Base-by-base conservation (phyloP, 2,888 invertebrate species). In the Pasiphila rectangulata region DNA sequence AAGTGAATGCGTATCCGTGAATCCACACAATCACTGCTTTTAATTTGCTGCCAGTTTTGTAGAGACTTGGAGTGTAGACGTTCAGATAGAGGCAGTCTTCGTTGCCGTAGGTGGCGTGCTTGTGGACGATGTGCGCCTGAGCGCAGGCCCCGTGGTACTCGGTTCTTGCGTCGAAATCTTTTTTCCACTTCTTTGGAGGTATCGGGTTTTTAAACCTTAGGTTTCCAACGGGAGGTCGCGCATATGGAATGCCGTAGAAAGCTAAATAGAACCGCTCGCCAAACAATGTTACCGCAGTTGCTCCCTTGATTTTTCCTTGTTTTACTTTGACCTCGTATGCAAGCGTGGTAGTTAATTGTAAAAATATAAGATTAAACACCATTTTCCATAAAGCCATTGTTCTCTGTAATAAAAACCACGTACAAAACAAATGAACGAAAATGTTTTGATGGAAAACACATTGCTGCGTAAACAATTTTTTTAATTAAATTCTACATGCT, bases 21-120 rank as follows among this genome's bases (percentile, higher is more conserved):
- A 87, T 70, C 81, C 81, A 89, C 7, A 89, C 73, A 29, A 87
- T 65, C 0, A 86, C 79, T 4, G 87, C 56, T 55, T 71, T 79
- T 5, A 51, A 43, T 9, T 50, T 45, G 9, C 52, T 56, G 17
- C 48, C 50, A 6, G 21, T 29, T 34, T 71, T 75, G 0, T 75
- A 75, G 48, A 91, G 59, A 45, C 69, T 68, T 1, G 92, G 92
- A 3, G 92, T 90, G 64, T 91, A 94, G 3, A 94, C 91, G 67
- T 94, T 94, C n/a, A 94, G 62, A 59, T 90, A 90, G 0, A 94
- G 85, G 59, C 94, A 94, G 64, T 92, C 90, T 72, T 92, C 92
- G 35, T 73, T 74, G 3, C 92, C 92, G 63, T 71, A 82, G 13
- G 74, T 13, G 1, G 63, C 69, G 13, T 76, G 56, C 59, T 77